phyloP scores from a whole-genome alignment of 2,888 invertebrate species.

The Dicycla oo region DNA sequence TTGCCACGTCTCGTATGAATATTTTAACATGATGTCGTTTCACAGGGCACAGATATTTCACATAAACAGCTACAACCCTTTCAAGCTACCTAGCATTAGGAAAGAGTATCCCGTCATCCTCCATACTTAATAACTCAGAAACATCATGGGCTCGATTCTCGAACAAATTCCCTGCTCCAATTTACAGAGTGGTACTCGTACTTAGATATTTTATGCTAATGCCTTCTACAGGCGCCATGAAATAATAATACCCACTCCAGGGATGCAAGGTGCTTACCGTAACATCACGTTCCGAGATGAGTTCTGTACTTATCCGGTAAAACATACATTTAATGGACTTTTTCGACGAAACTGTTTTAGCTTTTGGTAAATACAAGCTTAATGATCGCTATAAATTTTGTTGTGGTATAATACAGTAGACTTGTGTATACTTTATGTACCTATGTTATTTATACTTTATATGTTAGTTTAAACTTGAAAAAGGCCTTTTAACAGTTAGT shows the following conservation, averaged over 20 bases:
- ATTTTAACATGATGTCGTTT: not conserved
- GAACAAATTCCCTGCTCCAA: slow-evolving; percentile 73
- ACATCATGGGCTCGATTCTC: slow-evolving; percentile 63
- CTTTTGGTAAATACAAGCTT: slow-evolving; percentile 48
- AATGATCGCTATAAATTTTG: slow-evolving; percentile 58
- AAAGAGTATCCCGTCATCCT: slow-evolving; percentile 37
- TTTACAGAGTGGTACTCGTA: slow-evolving; percentile 73
- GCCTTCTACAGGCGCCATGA: slow-evolving; percentile 76
- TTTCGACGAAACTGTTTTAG: slow-evolving; percentile 62
- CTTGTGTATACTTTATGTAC: slow-evolving; percentile 1
- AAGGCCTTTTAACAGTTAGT: not conserved
- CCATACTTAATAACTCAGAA: slow-evolving; percentile 60
- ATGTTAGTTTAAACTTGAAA: not conserved
- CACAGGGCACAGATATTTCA: slow-evolving; percentile 11
- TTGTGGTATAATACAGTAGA: slow-evolving; percentile 40
- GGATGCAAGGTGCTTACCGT: slow-evolving; percentile 59
- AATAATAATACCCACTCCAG: slow-evolving; percentile 79
- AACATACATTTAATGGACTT: slow-evolving; percentile 68
- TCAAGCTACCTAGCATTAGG: slow-evolving; percentile 13
- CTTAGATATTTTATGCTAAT: slow-evolving; percentile 82
- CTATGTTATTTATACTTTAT: not conserved
- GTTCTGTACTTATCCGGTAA: slow-evolving; percentile 66
- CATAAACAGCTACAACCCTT: slow-evolving; percentile 29
- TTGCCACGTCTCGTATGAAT: not conserved
- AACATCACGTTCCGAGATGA: slow-evolving; percentile 63